A percentile compares a stretch with the other conserved stretches of the same genome.
These are phyloP conservation scores for Anser cygnoides DNA, from an alignment of 2,113 vertebrate species.

Conservation along the genomic window DNA sequence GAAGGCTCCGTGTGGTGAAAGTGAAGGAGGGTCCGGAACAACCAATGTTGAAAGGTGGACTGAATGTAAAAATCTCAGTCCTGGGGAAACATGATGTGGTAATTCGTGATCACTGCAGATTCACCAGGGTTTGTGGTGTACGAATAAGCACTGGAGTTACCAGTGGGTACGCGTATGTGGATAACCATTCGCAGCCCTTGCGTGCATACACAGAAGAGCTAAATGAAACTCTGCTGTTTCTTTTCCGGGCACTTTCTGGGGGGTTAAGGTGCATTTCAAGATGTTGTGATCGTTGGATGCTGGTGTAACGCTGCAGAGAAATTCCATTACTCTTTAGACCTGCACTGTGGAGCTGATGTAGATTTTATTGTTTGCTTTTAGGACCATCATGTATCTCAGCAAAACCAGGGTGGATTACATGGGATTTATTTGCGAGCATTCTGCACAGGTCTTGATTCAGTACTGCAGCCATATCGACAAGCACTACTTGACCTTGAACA, in stretches of 20 bases:
- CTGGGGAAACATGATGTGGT: fast-evolving
- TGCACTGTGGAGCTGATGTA: background rate
- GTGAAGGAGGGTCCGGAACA: background rate
- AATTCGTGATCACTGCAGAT: background rate
- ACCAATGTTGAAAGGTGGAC: too few relatives aligned
- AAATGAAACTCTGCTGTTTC: background rate
- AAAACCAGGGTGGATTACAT: conserved; percentile 85
- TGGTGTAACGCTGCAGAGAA: background rate
- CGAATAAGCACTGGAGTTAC: background rate
- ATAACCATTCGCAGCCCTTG: background rate
- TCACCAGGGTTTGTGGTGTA: fast-evolving
- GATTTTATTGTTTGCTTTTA: conserved; percentile 63
- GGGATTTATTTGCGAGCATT: conserved; percentile 95
- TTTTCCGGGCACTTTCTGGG: background rate
- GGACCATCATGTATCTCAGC: conserved; percentile 89
- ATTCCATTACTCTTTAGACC: background rate
- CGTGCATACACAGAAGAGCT: background rate
- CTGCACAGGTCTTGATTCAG: conserved; percentile 94
- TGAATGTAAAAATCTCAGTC: background rate
- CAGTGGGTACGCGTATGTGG: background rate
- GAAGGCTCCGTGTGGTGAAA: background rate
- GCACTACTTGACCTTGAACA: conserved; percentile 94
- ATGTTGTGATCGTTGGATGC: background rate
- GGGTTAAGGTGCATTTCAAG: background rate
- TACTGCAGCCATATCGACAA: conserved; percentile 95